These are phyloP conservation scores for Odocoileus hemionus DNA, from an alignment of 2,113 vertebrate species.

Conservation along the genomic window DNA sequence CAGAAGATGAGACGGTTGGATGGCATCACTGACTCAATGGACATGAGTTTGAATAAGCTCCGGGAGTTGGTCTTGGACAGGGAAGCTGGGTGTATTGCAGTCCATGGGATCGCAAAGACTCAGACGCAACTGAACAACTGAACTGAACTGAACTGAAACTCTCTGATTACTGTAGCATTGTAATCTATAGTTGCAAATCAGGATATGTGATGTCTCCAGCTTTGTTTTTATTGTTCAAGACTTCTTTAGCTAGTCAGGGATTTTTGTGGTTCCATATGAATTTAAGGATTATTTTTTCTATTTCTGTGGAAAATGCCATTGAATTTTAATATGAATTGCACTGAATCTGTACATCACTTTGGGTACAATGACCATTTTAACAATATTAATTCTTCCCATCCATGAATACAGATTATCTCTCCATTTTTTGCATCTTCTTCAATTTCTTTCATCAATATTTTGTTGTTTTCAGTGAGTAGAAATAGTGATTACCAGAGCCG, in stretches of 20 bases:
- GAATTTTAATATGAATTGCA: background rate
- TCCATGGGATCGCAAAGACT: background rate
- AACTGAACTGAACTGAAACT: background rate
- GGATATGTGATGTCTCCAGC: background rate
- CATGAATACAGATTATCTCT: background rate
- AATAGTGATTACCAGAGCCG: background rate
- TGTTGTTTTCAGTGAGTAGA: background rate
- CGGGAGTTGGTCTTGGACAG: accelerated
- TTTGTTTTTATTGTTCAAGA: background rate
- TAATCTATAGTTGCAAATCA: background rate
- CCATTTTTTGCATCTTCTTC: background rate
- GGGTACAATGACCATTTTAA: background rate
- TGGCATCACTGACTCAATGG: background rate
- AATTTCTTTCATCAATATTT: background rate
- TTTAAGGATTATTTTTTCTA: background rate
- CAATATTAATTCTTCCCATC: background rate
- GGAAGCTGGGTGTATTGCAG: background rate
- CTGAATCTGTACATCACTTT: background rate
- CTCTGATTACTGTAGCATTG: background rate
- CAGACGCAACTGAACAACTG: background rate
- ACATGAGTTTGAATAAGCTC: background rate
- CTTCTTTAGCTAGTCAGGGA: background rate
- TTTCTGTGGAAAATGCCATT: background rate
- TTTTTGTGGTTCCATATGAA: background rate
- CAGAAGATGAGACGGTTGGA: background rate